Conservation (phyloP, 92 coral and sea anemone species). For the Phenganax stokvisi region DNA sequence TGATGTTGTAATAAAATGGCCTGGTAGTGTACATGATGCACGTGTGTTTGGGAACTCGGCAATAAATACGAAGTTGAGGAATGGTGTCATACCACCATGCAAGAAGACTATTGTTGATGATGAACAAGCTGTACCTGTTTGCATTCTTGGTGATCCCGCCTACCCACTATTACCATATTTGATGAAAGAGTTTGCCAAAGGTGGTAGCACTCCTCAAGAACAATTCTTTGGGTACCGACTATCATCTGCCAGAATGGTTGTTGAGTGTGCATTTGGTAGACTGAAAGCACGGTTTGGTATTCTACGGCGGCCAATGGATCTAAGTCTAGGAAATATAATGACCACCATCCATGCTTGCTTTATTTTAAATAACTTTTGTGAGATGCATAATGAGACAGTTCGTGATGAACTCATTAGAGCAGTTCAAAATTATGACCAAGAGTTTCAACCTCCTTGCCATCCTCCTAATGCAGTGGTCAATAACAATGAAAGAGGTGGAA, state of each 20-base stretch:
- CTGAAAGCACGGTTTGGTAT: neutral
- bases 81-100: neutral
- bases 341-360: too few relatives aligned
- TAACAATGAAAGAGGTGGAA: neutral
- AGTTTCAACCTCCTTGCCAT: neutral
- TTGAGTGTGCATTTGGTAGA: constrained; percentile 16
- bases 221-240: too few relatives aligned
- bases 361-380: neutral
- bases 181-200: constrained; percentile 5
- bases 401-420: constrained; percentile 1
- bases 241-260: neutral
- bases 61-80: neutral
- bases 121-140: neutral
- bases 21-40: constrained; percentile 18
- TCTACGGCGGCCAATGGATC: constrained; percentile 5
- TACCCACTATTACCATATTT: constrained; percentile 3
- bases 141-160: constrained; percentile 14
- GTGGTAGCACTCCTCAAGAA: neutral
- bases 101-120: constrained; percentile 4
- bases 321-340: neutral
- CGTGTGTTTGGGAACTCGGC: neutral
- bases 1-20: constrained; percentile 11
- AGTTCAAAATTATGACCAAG: constrained; percentile 7
- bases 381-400: constrained; percentile 6
- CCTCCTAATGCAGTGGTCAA: neutral